Percentiles rank a stretch among this genome's conserved stretches.
These are phyloP conservation scores for Pseudochromis fuscus DNA, from an alignment of 2,797 vertebrate genomes.

Conservation along the genomic window DNA sequence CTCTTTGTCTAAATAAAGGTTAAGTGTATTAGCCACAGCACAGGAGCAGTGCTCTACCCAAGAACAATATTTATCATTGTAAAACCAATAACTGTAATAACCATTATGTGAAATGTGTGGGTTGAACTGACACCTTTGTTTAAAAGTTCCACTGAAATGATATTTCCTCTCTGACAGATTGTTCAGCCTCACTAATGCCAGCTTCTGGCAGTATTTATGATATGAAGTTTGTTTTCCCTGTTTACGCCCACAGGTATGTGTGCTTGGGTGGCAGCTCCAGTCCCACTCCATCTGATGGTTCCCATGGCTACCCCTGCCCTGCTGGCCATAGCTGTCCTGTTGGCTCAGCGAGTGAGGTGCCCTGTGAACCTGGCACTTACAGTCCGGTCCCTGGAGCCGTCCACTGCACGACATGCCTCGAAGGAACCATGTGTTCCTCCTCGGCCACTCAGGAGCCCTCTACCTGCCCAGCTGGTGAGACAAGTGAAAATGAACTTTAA, in stretches of 20 bases:
- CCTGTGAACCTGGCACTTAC: conserved; percentile 92
- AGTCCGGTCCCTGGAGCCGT: conserved; percentile 84
- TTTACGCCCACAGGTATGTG: conserved; percentile 85
- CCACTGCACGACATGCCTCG: conserved; percentile 86
- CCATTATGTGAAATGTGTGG: conserved; percentile 2
- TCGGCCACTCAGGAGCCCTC: conserved; percentile 83
- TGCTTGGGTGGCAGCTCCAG: conserved; percentile 88
- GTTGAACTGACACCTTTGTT: not conserved
- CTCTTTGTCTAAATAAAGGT: too few species aligned
- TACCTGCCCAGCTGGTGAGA: conserved; percentile 88
- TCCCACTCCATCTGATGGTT: conserved; percentile 85
- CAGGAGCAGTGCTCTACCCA: not conserved
- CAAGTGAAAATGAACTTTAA: not conserved
- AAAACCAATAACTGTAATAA: conserved; percentile 5
- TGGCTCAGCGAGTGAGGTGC: conserved; percentile 84
- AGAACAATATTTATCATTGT: not conserved
- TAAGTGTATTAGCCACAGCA: not conserved
- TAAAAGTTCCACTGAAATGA: not conserved
- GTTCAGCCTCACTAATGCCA: conserved; percentile 1
- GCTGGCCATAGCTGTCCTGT: conserved; percentile 88
- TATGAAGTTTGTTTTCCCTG: conserved; percentile 27
- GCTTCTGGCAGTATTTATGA: conserved; percentile 34
- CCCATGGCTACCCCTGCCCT: conserved; percentile 89
- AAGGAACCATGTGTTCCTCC: conserved; percentile 85
- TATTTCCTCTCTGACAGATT: conserved; percentile 14